Evolutionary conservation across 1,140 invertebrate genomes (phyloP).

Genomic region (Nephila pilipes): DNA sequence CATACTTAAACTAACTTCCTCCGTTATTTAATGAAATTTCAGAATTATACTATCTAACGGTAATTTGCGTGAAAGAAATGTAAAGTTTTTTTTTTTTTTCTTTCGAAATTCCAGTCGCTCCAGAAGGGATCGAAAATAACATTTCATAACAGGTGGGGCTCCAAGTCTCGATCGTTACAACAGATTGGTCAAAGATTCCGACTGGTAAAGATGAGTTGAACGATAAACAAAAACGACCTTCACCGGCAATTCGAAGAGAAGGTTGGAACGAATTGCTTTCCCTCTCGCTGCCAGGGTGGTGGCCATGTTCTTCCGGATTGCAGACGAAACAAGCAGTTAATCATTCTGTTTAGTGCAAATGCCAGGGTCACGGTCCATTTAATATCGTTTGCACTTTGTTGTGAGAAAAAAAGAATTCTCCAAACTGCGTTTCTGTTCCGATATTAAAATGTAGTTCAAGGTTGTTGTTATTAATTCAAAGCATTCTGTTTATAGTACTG

Average conservation of each 20-base stretch:
- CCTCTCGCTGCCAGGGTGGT: background rate
- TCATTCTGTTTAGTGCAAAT: slow-evolving; percentile 3
- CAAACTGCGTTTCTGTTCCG: background rate
- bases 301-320: background rate
- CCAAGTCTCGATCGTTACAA: background rate
- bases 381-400: background rate
- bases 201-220: background rate
- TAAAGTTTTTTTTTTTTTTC: too few relatives aligned
- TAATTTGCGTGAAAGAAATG: too few relatives aligned
- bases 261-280: background rate
- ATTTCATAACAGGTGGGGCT: background rate
- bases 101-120: too few relatives aligned
- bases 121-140: background rate
- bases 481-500: too few relatives aligned
- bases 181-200: slow-evolving; percentile 22
- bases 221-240: slow-evolving; percentile 19
- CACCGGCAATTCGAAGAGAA: background rate
- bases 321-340: slow-evolving; percentile 15
- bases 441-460: slow-evolving; percentile 5
- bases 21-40: too few relatives aligned
- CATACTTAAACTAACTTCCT: too few relatives aligned
- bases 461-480: background rate
- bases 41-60: too few relatives aligned
- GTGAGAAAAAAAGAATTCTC: background rate
- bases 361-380: slow-evolving; percentile 5